Base-by-base conservation (phyloP, 2,888 invertebrate genomes). In the Petrolisthes manimaculis region DNA sequence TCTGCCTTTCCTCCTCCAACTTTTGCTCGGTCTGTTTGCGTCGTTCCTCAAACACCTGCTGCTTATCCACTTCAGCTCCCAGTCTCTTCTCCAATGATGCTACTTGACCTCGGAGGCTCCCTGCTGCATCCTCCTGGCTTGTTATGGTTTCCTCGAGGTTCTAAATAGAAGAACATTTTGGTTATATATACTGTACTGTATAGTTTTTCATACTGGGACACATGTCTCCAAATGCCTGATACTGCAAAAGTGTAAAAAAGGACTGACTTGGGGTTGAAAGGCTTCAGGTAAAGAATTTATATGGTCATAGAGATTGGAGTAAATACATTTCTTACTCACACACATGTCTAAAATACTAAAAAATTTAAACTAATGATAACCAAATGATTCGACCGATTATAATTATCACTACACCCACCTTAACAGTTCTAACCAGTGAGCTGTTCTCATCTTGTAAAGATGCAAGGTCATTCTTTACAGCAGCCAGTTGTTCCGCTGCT, bases 401-500 rank as follows among this genome's bases (percentile, higher is more conserved):
- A n/a, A n/a, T 1, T 8, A n/a, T 21, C 8, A 18, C 37, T 37
- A 37, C 37, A 37, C n/a, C 51, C 55, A 91, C 91, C 90, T 89
- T 88, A 4, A 90, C 83, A 56, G 78, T 88, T 21, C 86, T 88
- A 8, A 56, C 55, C 18, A 90, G 84, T 4, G 53, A 67, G 21
- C 21, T 84, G 54, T 89, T 89, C 21, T 89, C 83, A 71, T 91
- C 89, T 54, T 86, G 82, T 53, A 74, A 24, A 5, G 75, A 51
- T 24, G 85, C 89, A 8, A 89, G 81, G 67, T 91, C 82, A 12
- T 79, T 83, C 74, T 89, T 90, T 14, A 86, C 84, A 71, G 77
- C 53, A 61, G 89, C 83, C 0, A 89, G 74, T 55, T 91, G 89
- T 86, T 90, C 80, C 6, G 89, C 90, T 12, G 90, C 89, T 55